These are phyloP conservation scores for Cosmia pyralina DNA, from an alignment of 2,888 invertebrate genomes.

Conservation along the genomic window DNA sequence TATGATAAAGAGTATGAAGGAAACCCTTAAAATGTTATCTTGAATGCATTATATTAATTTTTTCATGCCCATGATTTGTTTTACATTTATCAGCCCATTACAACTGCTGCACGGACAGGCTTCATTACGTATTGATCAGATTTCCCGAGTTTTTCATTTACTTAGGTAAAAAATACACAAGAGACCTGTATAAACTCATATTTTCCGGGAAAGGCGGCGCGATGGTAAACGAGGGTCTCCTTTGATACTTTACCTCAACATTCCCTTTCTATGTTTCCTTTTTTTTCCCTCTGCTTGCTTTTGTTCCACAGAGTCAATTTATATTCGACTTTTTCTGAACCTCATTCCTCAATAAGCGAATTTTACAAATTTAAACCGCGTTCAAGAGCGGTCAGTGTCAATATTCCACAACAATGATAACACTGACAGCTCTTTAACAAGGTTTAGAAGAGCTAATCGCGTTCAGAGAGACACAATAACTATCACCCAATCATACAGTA, in stretches of 20 bases:
- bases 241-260: conserved; percentile 18
- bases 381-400: not conserved
- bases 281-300: not conserved
- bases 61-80: not conserved
- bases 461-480: not conserved
- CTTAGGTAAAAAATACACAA: conserved; percentile 6
- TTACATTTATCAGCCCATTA: not conserved
- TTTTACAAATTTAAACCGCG: not conserved
- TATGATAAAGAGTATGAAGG: too few species aligned
- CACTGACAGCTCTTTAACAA: not conserved
- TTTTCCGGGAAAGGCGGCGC: conserved; percentile 17
- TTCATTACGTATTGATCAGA: not conserved
- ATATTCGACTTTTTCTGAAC: conserved; percentile 25
- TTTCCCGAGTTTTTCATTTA: not conserved
- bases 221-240: conserved; percentile 2
- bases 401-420: not conserved
- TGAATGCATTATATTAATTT: not conserved
- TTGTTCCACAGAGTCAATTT: conserved; percentile 10
- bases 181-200: not conserved
- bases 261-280: conserved; percentile 8
- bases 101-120: not conserved
- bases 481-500: too few species aligned
- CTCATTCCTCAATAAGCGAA: not conserved
- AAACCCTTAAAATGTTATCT: not conserved
- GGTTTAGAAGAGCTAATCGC: not conserved